phyloP scores from a whole-genome alignment of 2,797 vertebrate species.

The Catamblyrhynchus diadema region DNA sequence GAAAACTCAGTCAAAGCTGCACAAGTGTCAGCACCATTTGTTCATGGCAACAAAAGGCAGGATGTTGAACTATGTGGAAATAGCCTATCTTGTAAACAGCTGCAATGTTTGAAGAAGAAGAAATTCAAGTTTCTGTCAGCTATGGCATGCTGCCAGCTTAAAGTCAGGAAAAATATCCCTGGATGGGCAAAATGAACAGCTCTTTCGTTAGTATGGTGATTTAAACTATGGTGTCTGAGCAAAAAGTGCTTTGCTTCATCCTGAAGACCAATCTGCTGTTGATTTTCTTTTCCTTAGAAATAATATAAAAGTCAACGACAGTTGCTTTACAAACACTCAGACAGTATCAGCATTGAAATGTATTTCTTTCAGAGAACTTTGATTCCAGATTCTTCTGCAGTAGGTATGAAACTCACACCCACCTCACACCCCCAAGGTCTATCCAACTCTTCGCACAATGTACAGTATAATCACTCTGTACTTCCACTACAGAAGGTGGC shows the following conservation, averaged over 20 bases:
- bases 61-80: constrained; percentile 3
- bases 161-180: neutral
- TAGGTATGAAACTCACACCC: constrained; percentile 36
- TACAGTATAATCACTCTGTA: constrained; percentile 7
- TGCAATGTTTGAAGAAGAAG: neutral
- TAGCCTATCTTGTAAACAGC: neutral
- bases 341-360: neutral
- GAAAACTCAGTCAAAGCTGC: constrained; percentile 13
- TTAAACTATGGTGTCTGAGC: neutral
- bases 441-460: constrained; percentile 36
- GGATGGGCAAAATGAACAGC: neutral
- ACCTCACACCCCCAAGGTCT: constrained; percentile 38
- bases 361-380: neutral
- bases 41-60: constrained; percentile 23
- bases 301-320: neutral
- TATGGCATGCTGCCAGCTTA: neutral
- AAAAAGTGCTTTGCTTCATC: neutral
- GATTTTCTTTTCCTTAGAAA: neutral
- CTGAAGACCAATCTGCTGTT: neutral
- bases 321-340: neutral
- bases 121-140: constrained; percentile 16
- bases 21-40: constrained; percentile 33
- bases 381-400: constrained; percentile 9
- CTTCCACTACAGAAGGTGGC: constrained; percentile 52
- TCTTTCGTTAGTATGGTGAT: neutral